A percentile compares a stretch with the other conserved stretches of the same genome.
Evolutionary conservation across 2,888 invertebrate genomes (phyloP).

Genomic region (Noctua janthe): DNA sequence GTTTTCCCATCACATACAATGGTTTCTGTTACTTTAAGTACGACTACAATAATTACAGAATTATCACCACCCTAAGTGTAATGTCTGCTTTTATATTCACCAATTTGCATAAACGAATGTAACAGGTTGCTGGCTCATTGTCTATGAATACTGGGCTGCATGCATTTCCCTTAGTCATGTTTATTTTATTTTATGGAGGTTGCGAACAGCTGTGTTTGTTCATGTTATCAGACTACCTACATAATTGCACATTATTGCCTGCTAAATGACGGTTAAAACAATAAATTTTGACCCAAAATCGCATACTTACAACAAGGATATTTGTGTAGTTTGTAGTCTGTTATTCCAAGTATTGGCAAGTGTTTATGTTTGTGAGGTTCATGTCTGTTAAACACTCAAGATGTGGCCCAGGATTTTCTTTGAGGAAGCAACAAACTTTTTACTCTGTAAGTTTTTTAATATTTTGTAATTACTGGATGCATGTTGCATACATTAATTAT

Average conservation of each 20-base stretch:
- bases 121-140: constrained; percentile 48
- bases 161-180: constrained; percentile 7
- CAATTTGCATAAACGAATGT: constrained; percentile 35
- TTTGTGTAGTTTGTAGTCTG: not conserved
- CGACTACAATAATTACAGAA: too few relatives aligned
- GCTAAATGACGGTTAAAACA: not conserved
- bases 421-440: not conserved
- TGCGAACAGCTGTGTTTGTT: not conserved
- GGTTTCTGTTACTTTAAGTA: too few relatives aligned
- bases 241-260: not conserved
- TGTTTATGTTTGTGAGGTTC: not conserved
- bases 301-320: not conserved
- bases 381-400: not conserved
- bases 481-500: too few relatives aligned
- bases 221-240: not conserved
- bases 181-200: not conserved
- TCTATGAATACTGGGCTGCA: not conserved
- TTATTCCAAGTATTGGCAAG: not conserved
- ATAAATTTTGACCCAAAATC: not conserved
- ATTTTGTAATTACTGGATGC: too few relatives aligned
- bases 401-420: not conserved
- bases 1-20: too few relatives aligned
- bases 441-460: too few relatives aligned
- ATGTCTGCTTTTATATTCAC: not conserved
- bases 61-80: not conserved